phyloP scores from a whole-genome alignment of 2,113 vertebrate genomes.

The Ammospiza nelsoni region DNA sequence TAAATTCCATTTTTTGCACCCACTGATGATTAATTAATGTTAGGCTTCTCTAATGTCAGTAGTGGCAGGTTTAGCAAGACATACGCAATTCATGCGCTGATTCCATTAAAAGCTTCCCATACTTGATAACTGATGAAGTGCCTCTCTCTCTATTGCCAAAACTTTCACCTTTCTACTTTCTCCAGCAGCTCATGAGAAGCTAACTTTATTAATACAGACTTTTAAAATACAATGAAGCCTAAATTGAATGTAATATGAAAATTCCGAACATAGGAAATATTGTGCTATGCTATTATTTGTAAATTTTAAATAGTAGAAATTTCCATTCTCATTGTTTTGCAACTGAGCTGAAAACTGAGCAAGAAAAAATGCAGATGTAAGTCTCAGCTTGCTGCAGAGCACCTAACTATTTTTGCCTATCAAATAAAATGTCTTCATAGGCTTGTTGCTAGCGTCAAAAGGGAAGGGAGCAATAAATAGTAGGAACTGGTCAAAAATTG shows the following conservation, averaged over 20 bases:
- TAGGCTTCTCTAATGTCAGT: neutral
- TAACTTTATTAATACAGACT: neutral
- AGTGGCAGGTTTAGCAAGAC: neutral
- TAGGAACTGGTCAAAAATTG: neutral
- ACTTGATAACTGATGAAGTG: neutral
- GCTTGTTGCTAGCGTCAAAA: neutral
- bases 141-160: neutral
- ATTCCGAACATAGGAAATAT: neutral
- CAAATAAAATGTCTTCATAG: neutral
- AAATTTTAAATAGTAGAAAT: neutral
- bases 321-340: neutral
- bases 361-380: neutral
- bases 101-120: conserved; percentile 8
- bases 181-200: neutral
- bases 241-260: neutral
- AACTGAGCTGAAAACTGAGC: neutral
- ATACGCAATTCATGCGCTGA: neutral
- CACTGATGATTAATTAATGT: conserved; percentile 13
- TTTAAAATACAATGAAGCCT: neutral
- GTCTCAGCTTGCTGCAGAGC: neutral
- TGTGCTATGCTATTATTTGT: neutral
- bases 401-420: neutral
- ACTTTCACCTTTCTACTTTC: neutral
- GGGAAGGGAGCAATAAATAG: neutral
- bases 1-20: neutral